Evolutionary conservation across 2,888 invertebrate genomes (phyloP).

Genomic region (Leistus spinibarbis): DNA sequence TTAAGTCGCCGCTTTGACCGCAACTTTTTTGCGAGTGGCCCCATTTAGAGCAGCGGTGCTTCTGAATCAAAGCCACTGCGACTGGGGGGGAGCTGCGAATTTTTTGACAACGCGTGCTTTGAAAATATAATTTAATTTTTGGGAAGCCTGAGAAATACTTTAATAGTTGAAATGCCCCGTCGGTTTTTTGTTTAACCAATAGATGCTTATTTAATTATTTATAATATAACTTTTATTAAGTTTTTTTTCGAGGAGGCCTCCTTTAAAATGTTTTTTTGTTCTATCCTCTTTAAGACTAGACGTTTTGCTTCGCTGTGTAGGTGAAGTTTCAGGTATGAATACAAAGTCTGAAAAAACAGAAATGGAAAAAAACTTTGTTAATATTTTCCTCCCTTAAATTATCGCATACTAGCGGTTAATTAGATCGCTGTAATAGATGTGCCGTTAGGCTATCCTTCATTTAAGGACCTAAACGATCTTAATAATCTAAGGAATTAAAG

Average conservation of each 20-base stretch:
- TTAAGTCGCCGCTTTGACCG: constrained; percentile 3
- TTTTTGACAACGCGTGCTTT: not conserved
- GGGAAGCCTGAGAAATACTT: constrained; percentile 1
- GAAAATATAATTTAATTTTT: constrained; percentile 25
- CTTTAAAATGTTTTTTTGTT: constrained; percentile 33
- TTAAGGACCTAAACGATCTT: no score
- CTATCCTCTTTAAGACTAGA: constrained; percentile 37
- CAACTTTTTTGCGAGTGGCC: constrained; percentile 14
- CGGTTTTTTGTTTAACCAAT: not conserved
- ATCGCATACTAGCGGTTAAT: not conserved
- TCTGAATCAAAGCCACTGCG: not conserved
- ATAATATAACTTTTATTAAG: not conserved
- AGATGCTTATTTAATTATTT: not conserved
- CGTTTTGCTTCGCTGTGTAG: constrained; percentile 29
- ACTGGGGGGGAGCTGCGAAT: not conserved
- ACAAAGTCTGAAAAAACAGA: constrained; percentile 19
- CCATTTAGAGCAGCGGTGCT: not conserved
- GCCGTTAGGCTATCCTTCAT: no score
- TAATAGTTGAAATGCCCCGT: constrained; percentile 19
- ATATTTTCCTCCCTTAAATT: not conserved
- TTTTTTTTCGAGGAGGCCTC: constrained; percentile 27
- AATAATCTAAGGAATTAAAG: no score
- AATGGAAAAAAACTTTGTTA: constrained; percentile 13
- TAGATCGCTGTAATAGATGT: no score
- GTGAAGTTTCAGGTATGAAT: constrained; percentile 33